phyloP scores from a whole-genome alignment of 2,797 vertebrate genomes.

The Esox lucius region DNA sequence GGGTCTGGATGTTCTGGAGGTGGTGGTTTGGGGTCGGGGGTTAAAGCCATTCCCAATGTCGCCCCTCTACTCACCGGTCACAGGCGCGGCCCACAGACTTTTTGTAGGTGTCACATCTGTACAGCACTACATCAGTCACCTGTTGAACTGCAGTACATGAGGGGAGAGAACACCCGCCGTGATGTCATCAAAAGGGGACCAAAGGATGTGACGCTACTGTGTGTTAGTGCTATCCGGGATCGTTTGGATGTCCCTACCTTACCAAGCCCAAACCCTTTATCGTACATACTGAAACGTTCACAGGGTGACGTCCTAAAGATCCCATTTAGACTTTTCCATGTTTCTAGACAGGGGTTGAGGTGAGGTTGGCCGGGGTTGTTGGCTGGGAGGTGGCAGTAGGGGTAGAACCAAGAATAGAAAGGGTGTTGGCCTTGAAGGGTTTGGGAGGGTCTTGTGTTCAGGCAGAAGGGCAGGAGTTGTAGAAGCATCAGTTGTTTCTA shows the following conservation, averaged over 20 bases:
- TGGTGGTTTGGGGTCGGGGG: background rate
- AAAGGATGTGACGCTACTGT: background rate
- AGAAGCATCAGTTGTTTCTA: background rate
- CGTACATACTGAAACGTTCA: too few relatives aligned
- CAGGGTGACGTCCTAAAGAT: too few relatives aligned
- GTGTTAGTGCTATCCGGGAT: too few relatives aligned
- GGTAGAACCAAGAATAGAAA: background rate
- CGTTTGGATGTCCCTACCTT: too few relatives aligned
- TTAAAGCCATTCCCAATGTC: background rate
- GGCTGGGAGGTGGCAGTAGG: background rate
- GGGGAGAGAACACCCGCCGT: slow-evolving; percentile 22
- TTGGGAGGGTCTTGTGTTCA: background rate
- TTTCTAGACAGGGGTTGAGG: background rate
- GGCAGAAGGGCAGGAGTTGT: background rate
- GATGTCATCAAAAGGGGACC: slow-evolving; percentile 10
- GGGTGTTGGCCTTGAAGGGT: background rate
- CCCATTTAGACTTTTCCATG: background rate
- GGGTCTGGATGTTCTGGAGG: background rate
- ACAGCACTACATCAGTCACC: slow-evolving; percentile 52
- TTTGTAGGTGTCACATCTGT: slow-evolving; percentile 52
- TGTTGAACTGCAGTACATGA: slow-evolving; percentile 38
- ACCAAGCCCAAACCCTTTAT: too few relatives aligned
- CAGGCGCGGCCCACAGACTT: slow-evolving; percentile 49
- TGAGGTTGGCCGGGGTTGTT: too few relatives aligned
- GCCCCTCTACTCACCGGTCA: slow-evolving; percentile 36